These are phyloP conservation scores for Nipponia nippon DNA, from an alignment of 2,113 vertebrate genomes.

Conservation along the genomic window DNA sequence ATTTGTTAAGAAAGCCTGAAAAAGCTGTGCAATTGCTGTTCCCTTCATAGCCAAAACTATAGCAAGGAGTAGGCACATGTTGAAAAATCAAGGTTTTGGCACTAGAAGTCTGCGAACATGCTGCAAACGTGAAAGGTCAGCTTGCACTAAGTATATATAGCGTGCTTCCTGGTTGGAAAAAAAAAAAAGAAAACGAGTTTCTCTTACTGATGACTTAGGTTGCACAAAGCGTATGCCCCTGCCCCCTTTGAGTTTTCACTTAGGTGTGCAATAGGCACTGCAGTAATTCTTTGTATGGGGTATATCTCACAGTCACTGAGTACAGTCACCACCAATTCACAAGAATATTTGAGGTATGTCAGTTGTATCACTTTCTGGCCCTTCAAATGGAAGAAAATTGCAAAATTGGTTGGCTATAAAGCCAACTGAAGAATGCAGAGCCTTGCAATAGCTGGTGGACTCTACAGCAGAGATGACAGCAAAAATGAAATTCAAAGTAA, in stretches of 20 bases:
- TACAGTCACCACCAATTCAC: not conserved
- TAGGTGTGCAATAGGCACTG: not conserved
- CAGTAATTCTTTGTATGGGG: not conserved
- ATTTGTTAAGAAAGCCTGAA: not conserved
- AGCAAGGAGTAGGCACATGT: not conserved
- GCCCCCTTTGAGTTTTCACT: not conserved
- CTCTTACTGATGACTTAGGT: not conserved
- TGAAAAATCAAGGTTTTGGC: not conserved
- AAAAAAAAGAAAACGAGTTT: not conserved
- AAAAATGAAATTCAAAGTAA: slow-evolving; percentile 36
- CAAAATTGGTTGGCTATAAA: not conserved
- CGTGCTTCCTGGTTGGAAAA: fast-evolving
- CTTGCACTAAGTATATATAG: not conserved
- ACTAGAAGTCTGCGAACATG: not conserved
- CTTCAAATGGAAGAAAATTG: not conserved
- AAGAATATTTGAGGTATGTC: not conserved
- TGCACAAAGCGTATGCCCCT: not conserved
- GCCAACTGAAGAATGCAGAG: not conserved
- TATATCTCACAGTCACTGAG: not conserved
- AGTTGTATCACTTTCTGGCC: not conserved
- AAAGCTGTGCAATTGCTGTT: not conserved
- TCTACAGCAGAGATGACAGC: not conserved
- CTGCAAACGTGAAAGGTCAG: not conserved
- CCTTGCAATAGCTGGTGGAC: not conserved
- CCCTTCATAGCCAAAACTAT: not conserved